These are phyloP conservation scores for Phymatocera aterrima DNA, from an alignment of 2,888 invertebrate genomes.

Conservation along the genomic window DNA sequence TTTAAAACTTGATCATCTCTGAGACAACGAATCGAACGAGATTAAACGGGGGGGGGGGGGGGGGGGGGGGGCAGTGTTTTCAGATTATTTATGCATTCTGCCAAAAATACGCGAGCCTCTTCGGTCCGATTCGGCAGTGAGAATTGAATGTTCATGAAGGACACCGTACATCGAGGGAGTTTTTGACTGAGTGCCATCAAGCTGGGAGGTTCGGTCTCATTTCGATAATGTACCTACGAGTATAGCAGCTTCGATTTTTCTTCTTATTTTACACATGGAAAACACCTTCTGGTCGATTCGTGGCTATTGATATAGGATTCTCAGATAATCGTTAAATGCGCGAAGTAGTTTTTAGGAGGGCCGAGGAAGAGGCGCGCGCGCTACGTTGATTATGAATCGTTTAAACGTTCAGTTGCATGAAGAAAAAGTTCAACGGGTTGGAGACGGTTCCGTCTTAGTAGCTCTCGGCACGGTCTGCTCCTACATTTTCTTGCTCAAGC, in stretches of 20 bases:
- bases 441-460: conserved; percentile 21
- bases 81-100: not conserved
- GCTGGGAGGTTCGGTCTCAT: conserved; percentile 1
- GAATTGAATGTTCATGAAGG: not conserved
- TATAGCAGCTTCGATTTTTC: not conserved
- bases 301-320: conserved; percentile 26
- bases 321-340: not conserved
- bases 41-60: no score
- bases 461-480: conserved; percentile 35
- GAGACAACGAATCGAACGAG: not conserved
- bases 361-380: not conserved
- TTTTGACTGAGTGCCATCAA: not conserved
- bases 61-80: not conserved
- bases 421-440: conserved; percentile 25
- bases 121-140: not conserved
- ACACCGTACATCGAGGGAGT: not conserved
- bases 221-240: not conserved
- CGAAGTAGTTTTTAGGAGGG: not conserved
- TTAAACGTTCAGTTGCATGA: conserved; percentile 46
- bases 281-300: conserved; percentile 17
- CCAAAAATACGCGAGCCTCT: not conserved
- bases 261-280: not conserved
- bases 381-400: conserved; percentile 35
- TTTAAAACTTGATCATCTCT: conserved; percentile 32
- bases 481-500: conserved; percentile 21